Evolutionary conservation across 2,888 invertebrate species (phyloP).

Genomic region (Invenusta paracnida): DNA sequence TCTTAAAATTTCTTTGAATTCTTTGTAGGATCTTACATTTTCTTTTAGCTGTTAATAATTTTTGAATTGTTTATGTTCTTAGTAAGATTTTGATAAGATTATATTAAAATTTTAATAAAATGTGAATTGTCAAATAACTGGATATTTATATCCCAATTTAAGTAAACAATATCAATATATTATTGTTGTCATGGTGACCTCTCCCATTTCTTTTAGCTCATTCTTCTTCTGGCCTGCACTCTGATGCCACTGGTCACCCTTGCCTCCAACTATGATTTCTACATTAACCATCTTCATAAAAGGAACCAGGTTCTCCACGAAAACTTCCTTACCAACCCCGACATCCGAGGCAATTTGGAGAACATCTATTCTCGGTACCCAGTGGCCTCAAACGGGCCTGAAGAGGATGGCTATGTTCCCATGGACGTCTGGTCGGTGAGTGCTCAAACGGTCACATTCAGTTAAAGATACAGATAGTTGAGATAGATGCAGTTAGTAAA

Average conservation of each 20-base stretch:
- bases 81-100: too few relatives aligned
- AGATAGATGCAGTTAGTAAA: too few relatives aligned
- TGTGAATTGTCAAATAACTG: too few relatives aligned
- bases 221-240: background rate
- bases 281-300: conserved; percentile 33
- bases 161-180: too few relatives aligned
- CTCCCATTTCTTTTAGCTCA: background rate
- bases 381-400: background rate
- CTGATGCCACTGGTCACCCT: background rate
- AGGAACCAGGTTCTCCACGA: conserved; percentile 35
- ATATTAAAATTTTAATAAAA: too few relatives aligned
- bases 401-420: conserved; percentile 36
- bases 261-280: conserved; percentile 29
- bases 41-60: too few relatives aligned
- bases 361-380: conserved; percentile 27
- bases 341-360: conserved; percentile 13
- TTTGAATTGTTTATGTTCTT: too few relatives aligned
- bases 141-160: too few relatives aligned
- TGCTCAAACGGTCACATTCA: background rate
- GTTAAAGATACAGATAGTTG: background rate
- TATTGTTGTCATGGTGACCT: too few relatives aligned
- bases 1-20: too few relatives aligned
- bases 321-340: conserved; percentile 5
- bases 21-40: too few relatives aligned
- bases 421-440: conserved; percentile 21